Conservation (phyloP, 2,797 vertebrate genomes). For the Simalia tracyae region DNA sequence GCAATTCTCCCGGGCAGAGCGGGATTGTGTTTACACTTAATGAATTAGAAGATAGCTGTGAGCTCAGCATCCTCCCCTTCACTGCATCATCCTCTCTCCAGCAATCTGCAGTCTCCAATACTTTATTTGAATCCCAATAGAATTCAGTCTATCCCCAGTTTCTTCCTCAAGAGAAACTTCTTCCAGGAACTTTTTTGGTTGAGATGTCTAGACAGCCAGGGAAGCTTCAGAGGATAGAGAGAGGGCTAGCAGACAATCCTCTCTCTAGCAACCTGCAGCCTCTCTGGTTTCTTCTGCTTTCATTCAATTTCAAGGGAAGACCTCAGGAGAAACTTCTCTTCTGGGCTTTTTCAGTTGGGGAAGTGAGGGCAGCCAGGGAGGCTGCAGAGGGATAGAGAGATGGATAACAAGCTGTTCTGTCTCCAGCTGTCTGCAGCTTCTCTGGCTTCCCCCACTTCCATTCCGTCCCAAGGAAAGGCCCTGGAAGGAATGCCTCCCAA, state of each 20-base stretch:
- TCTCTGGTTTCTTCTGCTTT: too few relatives aligned
- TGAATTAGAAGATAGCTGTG: background rate
- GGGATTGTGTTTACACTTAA: background rate
- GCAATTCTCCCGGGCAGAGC: background rate
- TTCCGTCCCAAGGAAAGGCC: too few relatives aligned
- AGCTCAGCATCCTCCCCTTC: background rate
- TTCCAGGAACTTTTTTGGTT: background rate
- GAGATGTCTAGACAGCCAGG: background rate
- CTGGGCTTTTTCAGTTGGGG: too few relatives aligned
- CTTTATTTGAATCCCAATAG: background rate
- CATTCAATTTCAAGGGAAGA: too few relatives aligned
- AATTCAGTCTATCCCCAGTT: background rate
- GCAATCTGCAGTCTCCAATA: background rate
- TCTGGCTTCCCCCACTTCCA: too few relatives aligned
- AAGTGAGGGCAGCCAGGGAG: too few relatives aligned
- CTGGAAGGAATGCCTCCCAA: too few relatives aligned
- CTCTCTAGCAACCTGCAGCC: too few relatives aligned
- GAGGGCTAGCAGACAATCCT: background rate
- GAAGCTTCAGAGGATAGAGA: background rate
- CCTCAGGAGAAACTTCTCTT: too few relatives aligned
- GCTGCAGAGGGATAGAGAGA: too few relatives aligned
- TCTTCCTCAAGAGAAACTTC: background rate
- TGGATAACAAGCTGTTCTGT: too few relatives aligned
- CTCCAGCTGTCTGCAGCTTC: too few relatives aligned
- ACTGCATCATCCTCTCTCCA: background rate